Evolutionary conservation across 2,888 invertebrate species (phyloP).

Genomic region (Tuta absoluta): DNA sequence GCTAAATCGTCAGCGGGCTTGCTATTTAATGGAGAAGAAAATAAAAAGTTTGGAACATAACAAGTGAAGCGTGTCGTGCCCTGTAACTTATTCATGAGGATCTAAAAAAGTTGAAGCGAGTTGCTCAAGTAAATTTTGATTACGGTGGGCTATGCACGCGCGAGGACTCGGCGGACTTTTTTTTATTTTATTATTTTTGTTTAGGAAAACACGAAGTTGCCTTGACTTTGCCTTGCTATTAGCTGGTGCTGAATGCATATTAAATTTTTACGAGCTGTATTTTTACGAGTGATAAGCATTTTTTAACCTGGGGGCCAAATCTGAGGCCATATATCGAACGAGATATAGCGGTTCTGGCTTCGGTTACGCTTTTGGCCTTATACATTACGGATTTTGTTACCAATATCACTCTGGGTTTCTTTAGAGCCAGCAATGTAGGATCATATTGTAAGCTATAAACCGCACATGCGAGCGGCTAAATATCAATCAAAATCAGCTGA

Average conservation of each 20-base stretch:
- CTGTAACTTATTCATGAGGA: constrained; percentile 73
- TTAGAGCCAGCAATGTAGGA: too few relatives aligned
- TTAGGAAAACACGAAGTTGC: constrained; percentile 9
- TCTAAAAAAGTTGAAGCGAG: constrained; percentile 55
- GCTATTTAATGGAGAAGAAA: constrained; percentile 71
- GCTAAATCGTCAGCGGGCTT: constrained; percentile 68
- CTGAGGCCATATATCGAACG: too few relatives aligned
- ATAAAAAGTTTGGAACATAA: constrained; percentile 75
- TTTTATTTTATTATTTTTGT: constrained; percentile 24
- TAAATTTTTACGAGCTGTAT: too few relatives aligned
- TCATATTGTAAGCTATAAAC: too few relatives aligned
- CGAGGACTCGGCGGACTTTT: constrained; percentile 29
- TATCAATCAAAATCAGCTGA: too few relatives aligned
- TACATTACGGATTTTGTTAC: too few relatives aligned
- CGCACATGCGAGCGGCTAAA: too few relatives aligned
- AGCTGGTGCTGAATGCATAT: neutral
- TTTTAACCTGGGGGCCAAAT: too few relatives aligned
- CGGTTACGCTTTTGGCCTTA: too few relatives aligned
- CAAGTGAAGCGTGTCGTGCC: constrained; percentile 68
- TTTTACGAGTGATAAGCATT: too few relatives aligned
- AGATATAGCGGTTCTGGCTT: too few relatives aligned
- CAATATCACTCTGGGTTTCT: too few relatives aligned
- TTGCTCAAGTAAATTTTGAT: constrained; percentile 61
- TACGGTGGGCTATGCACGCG: constrained; percentile 52
- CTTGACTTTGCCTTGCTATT: constrained; percentile 9